phyloP scores from a whole-genome alignment of 2,888 invertebrate genomes.

The Aspidiotus destructor region DNA sequence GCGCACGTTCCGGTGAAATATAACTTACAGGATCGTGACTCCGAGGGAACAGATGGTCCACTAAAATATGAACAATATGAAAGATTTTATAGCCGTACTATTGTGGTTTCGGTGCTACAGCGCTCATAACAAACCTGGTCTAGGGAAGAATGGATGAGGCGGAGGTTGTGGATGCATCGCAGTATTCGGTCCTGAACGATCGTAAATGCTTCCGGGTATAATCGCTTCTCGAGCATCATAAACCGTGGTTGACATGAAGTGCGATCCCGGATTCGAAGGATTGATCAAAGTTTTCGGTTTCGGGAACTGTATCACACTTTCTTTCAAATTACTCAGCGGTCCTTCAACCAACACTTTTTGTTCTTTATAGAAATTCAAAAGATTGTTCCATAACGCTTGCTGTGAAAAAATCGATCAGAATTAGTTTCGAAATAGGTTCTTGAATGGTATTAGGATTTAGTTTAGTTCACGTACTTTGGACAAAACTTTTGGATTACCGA shows the following conservation, averaged over 20 bases:
- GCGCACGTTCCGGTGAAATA: conserved; percentile 72
- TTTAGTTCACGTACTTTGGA: conserved; percentile 55
- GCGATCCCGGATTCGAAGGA: conserved; percentile 86
- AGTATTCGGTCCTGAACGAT: conserved; percentile 50
- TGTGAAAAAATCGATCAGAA: conserved; percentile 36
- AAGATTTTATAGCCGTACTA: neutral
- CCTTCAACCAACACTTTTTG: conserved; percentile 95
- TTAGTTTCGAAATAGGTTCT: no score
- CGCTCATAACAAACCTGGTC: conserved; percentile 27
- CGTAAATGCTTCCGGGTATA: conserved; percentile 87
- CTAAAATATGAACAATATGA: conserved; percentile 20
- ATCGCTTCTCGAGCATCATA: conserved; percentile 93
- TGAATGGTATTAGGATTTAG: neutral
- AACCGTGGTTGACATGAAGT: conserved; percentile 95
- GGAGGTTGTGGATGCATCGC: conserved; percentile 32
- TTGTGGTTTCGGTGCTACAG: neutral
- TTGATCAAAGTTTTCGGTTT: conserved; percentile 94
- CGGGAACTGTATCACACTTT: conserved; percentile 91
- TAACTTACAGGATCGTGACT: conserved; percentile 78
- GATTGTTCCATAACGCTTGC: conserved; percentile 96
- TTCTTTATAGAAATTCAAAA: conserved; percentile 94
- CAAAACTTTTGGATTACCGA: conserved; percentile 97
- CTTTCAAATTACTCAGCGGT: conserved; percentile 91
- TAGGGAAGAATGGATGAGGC: conserved; percentile 33
- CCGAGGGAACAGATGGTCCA: conserved; percentile 54